Base-by-base conservation (phyloP, 1,140 invertebrate genomes). In the Saccostrea echinata region DNA sequence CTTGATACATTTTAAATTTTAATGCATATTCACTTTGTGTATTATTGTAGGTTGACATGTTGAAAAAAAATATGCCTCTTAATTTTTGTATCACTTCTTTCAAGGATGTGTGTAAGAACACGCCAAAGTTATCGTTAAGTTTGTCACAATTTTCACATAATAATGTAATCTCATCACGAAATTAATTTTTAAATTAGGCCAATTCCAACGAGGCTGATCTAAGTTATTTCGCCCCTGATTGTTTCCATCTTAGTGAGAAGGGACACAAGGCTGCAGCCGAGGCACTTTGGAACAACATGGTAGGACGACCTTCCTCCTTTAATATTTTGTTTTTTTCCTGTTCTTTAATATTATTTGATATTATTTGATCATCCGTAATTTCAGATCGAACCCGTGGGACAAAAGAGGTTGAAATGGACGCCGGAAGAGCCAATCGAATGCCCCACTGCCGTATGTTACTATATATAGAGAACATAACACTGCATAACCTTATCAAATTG, bases 181-280 rank as follows among this genome's bases (percentile, higher is more conserved):
- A 8, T 43, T 43, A 43, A 8, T 43, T 43, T 43, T 9, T 43
- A 43, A 43, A 43, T 71, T 27, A 84, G 88, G 18, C n/a, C n/a
- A 84, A 85, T 9, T 27, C 61, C 11, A 33, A 87, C 86, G 35
- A 90, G 90, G 33, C 94, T 0, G 97, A 97, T 93, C 95, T 96
- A 80, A 94, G 95, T 3, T 96, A 96, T 91, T 95, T 97, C 61
- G 96, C 97, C 1, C 94, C 94, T 13, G 97, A 97, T 92, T 97
- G 97, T 95, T 97, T 96, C 90, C 97, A 97, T 91, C 86, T 94
- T 1, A 97, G 96, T 91, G 96, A 97, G 91, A 96, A 96, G 84
- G 95, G 95, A 11, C 96, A 97, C 89, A 95, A 96, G 1, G 93
- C 92, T 92, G 95, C 92, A 12, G 93, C 93, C 18, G 91, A 89